A percentile compares a stretch with the other conserved stretches of the same genome.
These are phyloP conservation scores for Amphiduros pacificus DNA, from an alignment of 2,888 invertebrate species.

Conservation along the genomic window DNA sequence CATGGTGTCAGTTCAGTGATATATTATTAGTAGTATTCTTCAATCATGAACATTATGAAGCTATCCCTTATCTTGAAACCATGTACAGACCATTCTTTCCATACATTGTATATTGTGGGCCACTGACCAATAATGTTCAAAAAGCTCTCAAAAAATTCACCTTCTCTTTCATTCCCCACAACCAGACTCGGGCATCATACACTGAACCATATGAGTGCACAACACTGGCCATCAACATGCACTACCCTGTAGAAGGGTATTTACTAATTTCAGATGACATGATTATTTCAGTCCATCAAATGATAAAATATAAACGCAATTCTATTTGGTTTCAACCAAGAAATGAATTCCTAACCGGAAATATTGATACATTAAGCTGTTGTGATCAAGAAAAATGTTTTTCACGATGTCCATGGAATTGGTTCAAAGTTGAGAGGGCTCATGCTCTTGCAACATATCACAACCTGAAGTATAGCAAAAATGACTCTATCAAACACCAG, in stretches of 20 bases:
- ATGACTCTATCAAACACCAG: constrained; percentile 5
- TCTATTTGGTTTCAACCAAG: constrained; percentile 25
- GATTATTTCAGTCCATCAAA: constrained; percentile 13
- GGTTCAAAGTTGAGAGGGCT: constrained; percentile 30
- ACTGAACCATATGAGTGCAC: constrained; percentile 31
- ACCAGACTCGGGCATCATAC: too few species aligned
- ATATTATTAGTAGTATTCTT: constrained; percentile 28
- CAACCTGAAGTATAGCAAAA: not conserved
- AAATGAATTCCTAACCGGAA: constrained; percentile 22
- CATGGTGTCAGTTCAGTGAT: constrained; percentile 21
- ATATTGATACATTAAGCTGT: constrained; percentile 22
- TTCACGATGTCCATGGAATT: constrained; percentile 21
- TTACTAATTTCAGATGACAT: constrained; percentile 30
- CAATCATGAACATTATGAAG: constrained; percentile 28
- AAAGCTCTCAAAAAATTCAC: not conserved
- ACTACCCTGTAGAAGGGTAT: constrained; percentile 25
- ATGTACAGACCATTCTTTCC: constrained; percentile 33
- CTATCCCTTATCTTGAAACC: constrained; percentile 29
- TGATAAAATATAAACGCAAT: constrained; percentile 9
- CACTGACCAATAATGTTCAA: constrained; percentile 18
- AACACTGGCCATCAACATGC: constrained; percentile 21
- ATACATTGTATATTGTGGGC: constrained; percentile 32
- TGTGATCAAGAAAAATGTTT: constrained; percentile 31
- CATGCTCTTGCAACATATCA: constrained; percentile 14
- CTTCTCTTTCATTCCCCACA: constrained; percentile 25